Conservation (phyloP, 2,797 vertebrate genomes). For the Amphiprion clarkii region DNA sequence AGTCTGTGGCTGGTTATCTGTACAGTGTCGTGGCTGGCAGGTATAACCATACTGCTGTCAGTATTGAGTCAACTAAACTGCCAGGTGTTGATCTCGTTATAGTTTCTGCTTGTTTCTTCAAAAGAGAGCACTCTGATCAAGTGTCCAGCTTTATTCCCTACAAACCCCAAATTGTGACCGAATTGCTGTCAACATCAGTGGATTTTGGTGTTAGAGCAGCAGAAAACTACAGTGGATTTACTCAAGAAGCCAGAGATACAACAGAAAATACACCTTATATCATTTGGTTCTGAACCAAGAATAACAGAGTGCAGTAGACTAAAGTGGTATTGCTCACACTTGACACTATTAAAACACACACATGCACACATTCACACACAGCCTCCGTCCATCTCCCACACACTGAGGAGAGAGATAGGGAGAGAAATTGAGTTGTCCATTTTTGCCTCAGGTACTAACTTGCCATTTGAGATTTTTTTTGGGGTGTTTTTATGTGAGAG, state of each 20-base stretch:
- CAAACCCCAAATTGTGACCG: too few relatives aligned
- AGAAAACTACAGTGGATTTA: not conserved
- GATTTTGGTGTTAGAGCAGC: not conserved
- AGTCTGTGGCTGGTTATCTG: not conserved
- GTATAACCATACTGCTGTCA: too few relatives aligned
- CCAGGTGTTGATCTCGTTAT: too few relatives aligned
- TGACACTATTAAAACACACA: constrained; percentile 16
- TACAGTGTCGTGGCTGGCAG: too few relatives aligned
- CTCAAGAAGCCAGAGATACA: not conserved
- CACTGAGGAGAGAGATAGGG: constrained; percentile 26
- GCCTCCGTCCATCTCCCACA: constrained; percentile 49
- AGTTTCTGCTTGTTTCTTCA: too few relatives aligned
- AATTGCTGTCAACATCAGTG: too few relatives aligned
- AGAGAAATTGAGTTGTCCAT: constrained; percentile 25
- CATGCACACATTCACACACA: constrained; percentile 14
- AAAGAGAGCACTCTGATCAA: too few relatives aligned
- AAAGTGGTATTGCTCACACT: not conserved
- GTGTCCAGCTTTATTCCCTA: too few relatives aligned
- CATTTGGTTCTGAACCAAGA: not conserved
- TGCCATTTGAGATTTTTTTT: constrained; percentile 25
- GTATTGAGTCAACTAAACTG: too few relatives aligned
- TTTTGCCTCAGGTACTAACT: constrained; percentile 44
- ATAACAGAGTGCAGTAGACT: not conserved
- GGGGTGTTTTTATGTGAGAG: constrained; percentile 19
- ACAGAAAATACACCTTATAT: not conserved